phyloP scores from a whole-genome alignment of 2,888 invertebrate species.

The Ormyrus rosae region DNA sequence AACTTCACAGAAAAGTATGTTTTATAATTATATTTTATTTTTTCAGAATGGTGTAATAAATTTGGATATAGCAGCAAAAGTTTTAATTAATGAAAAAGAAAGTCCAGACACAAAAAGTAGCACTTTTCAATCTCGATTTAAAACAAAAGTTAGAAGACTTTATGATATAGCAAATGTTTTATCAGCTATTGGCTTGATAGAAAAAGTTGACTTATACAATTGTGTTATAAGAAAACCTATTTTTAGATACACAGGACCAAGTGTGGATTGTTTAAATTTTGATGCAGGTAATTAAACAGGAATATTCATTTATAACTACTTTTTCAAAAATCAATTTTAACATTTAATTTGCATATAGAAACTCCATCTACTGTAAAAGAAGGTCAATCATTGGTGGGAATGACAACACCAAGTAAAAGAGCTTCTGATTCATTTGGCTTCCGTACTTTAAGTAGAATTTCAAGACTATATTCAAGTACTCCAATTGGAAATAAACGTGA shows the following conservation, averaged over 20 bases:
- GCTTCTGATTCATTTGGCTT: slow-evolving; percentile 30
- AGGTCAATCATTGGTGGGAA: slow-evolving; percentile 59
- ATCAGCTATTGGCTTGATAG: slow-evolving; percentile 84
- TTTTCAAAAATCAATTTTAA: slow-evolving; percentile 10
- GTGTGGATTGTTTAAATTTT: slow-evolving; percentile 62
- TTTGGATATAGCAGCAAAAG: slow-evolving; percentile 82
- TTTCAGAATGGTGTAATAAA: slow-evolving; percentile 82
- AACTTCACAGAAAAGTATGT: slow-evolving; percentile 9
- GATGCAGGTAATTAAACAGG: slow-evolving; percentile 58
- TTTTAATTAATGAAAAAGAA: slow-evolving; percentile 79
- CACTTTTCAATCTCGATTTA: slow-evolving; percentile 76
- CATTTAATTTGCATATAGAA: slow-evolving; percentile 50
- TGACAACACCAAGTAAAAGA: slow-evolving; percentile 64
- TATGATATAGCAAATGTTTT: slow-evolving; percentile 89
- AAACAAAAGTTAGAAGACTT: slow-evolving; percentile 84
- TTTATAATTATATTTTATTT: slow-evolving; percentile 62
- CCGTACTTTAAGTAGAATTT: slow-evolving; percentile 48
- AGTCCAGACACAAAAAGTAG: slow-evolving; percentile 73
- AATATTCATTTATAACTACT: not conserved
- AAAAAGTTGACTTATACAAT: slow-evolving; percentile 81
- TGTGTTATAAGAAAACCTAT: slow-evolving; percentile 81
- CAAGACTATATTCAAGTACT: slow-evolving; percentile 55
- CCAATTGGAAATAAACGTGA: slow-evolving; percentile 62
- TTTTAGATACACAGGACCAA: slow-evolving; percentile 81
- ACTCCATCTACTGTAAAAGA: slow-evolving; percentile 59